Conservation (phyloP, 1,140 invertebrate species). For the Danaus melanippus region DNA sequence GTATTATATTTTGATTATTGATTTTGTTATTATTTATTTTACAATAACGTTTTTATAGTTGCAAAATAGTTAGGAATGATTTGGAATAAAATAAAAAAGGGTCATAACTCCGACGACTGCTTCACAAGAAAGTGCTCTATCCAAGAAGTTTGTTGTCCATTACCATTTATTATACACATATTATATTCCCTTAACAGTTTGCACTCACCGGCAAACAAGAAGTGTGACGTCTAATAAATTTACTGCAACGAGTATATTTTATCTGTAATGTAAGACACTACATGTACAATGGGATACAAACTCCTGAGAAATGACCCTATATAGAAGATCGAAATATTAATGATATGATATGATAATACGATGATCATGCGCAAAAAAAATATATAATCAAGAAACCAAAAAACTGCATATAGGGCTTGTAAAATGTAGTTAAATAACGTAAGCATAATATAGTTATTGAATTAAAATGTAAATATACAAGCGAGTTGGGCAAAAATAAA, state of each 20-base stretch:
- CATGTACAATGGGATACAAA: constrained; percentile 6
- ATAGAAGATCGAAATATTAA: constrained; percentile 2
- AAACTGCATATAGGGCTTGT: background rate
- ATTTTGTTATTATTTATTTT: too few species aligned
- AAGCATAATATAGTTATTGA: constrained; percentile 14
- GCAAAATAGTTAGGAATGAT: too few species aligned
- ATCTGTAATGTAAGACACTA: constrained; percentile 56
- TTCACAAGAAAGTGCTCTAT: background rate
- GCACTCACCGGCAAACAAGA: constrained; percentile 61
- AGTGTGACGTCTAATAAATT: constrained; percentile 52
- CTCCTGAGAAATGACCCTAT: constrained; percentile 17
- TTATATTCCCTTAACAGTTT: constrained; percentile 16
- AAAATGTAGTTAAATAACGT: constrained; percentile 14
- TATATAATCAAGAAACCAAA: constrained; percentile 5
- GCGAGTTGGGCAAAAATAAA: constrained; percentile 22
- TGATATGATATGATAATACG: constrained; percentile 1
- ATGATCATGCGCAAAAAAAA: constrained; percentile 2
- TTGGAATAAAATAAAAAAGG: constrained; percentile 1
- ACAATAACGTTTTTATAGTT: too few species aligned
- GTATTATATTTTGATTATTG: too few species aligned
- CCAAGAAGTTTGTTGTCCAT: too few species aligned
- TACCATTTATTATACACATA: constrained; percentile 3
- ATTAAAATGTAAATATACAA: background rate
- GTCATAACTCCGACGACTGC: constrained; percentile 1
- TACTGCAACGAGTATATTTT: constrained; percentile 62